Base-by-base conservation (phyloP, 1,140 invertebrate genomes). In the Dendroctonus valens region DNA sequence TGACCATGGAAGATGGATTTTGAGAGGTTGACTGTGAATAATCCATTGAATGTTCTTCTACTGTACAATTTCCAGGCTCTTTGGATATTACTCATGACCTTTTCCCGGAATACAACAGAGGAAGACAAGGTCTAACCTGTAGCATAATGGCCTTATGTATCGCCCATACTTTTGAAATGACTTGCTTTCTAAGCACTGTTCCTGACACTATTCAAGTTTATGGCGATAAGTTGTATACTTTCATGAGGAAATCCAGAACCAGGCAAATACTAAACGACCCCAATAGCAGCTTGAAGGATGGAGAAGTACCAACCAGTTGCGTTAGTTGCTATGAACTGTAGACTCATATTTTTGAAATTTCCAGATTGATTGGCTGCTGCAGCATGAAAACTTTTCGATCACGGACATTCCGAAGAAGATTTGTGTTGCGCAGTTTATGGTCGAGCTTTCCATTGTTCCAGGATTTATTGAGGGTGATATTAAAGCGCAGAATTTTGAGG, bases 171-270 rank as follows among this genome's bases (percentile, higher is more conserved):
- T 77, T 70, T 49, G 54, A 64, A n/a, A 52, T 75, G 12, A 65
- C 60, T 7, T 74, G 74, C 46, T 83, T 82, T 76, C 80, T 78
- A 65, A 69, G 76, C 5, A 49, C 73, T 2, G 74, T 81, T 0
- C 55, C 83, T 0, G 81, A 83, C 70, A 77, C 76, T 6, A 79
- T 83, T 46, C 65, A 83, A 5, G 80, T 80, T 65, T 83, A 83
- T 46, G 82, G 82, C 0, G 82, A 84, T 71, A 69, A 82, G 1
- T 71, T 83, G 5, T 79, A 79, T 61, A 81, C 79, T 7, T 67
- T 69, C 26, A 68, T 72, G 8, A 70, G 69, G 54, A 72, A 64
- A n/a, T 42, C 59, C 37, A 62, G 71, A 39, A 70, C 67, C 0
- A 65, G 78, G 67, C 79, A 81, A 5, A 44, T 82, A 39, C 73